Base-by-base conservation (phyloP, 2,888 invertebrate genomes). In the Melieria picta region DNA sequence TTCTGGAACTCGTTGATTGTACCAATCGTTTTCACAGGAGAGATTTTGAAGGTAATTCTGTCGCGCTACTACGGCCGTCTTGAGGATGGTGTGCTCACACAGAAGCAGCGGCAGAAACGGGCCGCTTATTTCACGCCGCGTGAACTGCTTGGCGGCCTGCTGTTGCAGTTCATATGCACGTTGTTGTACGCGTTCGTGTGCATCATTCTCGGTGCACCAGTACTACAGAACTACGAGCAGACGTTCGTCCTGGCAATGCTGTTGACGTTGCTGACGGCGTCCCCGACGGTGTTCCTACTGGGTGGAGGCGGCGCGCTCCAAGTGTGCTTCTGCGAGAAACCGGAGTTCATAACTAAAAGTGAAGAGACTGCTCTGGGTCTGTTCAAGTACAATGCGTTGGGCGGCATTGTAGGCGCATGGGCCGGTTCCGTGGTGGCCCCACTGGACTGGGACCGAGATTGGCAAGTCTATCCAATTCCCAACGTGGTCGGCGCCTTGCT, bases 401-500 rank as follows among this genome's bases (percentile, higher is more conserved):
- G 86, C 5, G 84, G 84, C 13, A 84, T 94, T 50, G 79, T 93
- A 45, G 95, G 95, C 6, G 91, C 93, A 10, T 95, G 95, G 94
- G 86, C 86, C 10, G 94, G 94, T 9, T 93, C 94, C 7, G 88
- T 93, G 75, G 92, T 93, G 4, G 92, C 95, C 71, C 95, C 96
- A 2, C 87, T 96, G 52, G 96, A 96, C 83, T 96, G 96, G 96
- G 93, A 95, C 81, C 89, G 91, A 74, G 92, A 93, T 10, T 96
- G 95, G 94, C 95, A 95, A 88, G 72, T 79, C 0, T 92, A 92
- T 90, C 92, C 92, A 1, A 90, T 91, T 79, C 91, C 92, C 4
- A 92, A 92, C 80, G 88, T 90, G 43, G 85, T 90, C 50, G 92
- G 92, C 6, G 90, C 91, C 1, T 79, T 92, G 4, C 74, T 89